These are phyloP conservation scores for Ornithoptera priamus DNA, from an alignment of 2,888 invertebrate species.

Conservation along the genomic window DNA sequence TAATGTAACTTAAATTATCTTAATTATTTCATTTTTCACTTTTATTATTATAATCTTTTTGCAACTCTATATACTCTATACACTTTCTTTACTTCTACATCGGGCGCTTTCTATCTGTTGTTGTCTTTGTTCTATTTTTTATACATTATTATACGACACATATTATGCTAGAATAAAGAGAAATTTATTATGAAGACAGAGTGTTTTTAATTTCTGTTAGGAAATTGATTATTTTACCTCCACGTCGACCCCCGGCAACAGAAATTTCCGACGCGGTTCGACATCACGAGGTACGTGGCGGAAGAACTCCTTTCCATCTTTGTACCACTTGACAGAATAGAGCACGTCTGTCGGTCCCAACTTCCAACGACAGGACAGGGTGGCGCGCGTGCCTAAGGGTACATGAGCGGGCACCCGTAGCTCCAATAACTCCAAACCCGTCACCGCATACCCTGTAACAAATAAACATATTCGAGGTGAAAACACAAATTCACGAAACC, in stretches of 20 bases:
- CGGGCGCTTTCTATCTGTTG: too few species aligned
- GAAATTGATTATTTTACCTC: slow-evolving; percentile 82
- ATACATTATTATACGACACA: neutral
- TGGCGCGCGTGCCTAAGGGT: slow-evolving; percentile 87
- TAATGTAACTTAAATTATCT: too few species aligned
- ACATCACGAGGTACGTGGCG: slow-evolving; percentile 90
- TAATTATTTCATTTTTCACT: too few species aligned
- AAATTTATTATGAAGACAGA: too few species aligned
- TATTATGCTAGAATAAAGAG: too few species aligned
- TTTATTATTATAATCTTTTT: too few species aligned
- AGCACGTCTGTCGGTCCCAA: slow-evolving; percentile 88
- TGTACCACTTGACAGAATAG: slow-evolving; percentile 96
- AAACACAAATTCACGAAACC: slow-evolving; percentile 3
- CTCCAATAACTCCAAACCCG: slow-evolving; percentile 84
- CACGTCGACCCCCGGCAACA: slow-evolving; percentile 89
- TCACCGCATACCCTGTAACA: slow-evolving; percentile 57
- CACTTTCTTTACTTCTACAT: too few species aligned
- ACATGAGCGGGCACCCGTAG: slow-evolving; percentile 90
- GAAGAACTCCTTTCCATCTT: slow-evolving; percentile 94
- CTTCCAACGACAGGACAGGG: slow-evolving; percentile 90
- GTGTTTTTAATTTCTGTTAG: neutral
- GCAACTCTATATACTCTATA: too few species aligned
- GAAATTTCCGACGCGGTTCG: slow-evolving; percentile 89
- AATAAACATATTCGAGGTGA: slow-evolving; percentile 9
- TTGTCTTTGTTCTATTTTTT: neutral